These are phyloP conservation scores for Platycheirus albimanus DNA, from an alignment of 2,888 invertebrate genomes.

Conservation along the genomic window DNA sequence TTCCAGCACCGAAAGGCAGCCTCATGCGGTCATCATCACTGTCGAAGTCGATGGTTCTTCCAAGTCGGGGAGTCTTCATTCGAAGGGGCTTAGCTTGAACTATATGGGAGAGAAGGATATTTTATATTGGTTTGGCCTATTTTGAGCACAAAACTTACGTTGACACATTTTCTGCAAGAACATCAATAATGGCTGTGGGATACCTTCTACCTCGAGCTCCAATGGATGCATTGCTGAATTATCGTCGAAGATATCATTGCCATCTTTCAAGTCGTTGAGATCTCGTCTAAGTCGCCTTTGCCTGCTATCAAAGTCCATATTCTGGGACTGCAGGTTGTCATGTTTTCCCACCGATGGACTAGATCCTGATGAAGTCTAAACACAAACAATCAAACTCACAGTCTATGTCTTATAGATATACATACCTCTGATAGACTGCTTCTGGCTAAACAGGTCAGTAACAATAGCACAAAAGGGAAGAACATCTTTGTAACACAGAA, in stretches of 20 bases:
- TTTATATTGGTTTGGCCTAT: not conserved
- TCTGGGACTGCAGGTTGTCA: constrained; percentile 32
- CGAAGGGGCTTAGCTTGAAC: constrained; percentile 80
- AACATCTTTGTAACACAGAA: constrained; percentile 70
- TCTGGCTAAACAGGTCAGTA: constrained; percentile 61
- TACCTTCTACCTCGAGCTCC: constrained; percentile 56
- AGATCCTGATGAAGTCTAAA: constrained; percentile 49
- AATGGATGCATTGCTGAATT: constrained; percentile 55
- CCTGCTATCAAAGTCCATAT: constrained; percentile 41
- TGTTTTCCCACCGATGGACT: constrained; percentile 46
- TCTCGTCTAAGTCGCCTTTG: constrained; percentile 59
- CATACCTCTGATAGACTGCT: constrained; percentile 55
- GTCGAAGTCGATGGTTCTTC: constrained; percentile 82
- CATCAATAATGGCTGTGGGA: constrained; percentile 49
- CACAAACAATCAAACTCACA: not conserved
- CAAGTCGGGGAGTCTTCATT: constrained; percentile 83
- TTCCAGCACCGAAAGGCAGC: constrained; percentile 83
- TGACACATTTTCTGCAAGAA: constrained; percentile 70
- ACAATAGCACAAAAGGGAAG: constrained; percentile 62
- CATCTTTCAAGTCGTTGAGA: constrained; percentile 50
- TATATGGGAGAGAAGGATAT: no score
- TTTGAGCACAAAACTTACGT: constrained; percentile 35
- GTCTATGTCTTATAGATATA: not conserved
- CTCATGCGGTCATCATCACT: constrained; percentile 79
- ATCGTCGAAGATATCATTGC: constrained; percentile 63